Percentiles rank a stretch among this genome's conserved stretches.
Evolutionary conservation across 2,113 vertebrate species (phyloP).

Genomic region (Theristicus caerulescens): DNA sequence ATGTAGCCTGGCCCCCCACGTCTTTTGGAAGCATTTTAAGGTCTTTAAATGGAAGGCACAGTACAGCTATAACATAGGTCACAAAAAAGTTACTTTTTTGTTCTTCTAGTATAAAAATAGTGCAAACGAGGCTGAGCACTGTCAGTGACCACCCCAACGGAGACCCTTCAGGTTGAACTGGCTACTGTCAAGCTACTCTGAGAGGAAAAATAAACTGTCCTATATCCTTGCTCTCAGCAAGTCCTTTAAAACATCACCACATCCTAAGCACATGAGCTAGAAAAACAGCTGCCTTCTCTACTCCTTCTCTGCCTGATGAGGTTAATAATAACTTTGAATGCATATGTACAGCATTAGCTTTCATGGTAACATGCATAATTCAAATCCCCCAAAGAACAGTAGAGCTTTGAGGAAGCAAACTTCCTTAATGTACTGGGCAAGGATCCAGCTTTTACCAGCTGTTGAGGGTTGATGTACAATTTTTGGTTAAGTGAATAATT

Average conservation of each 20-base stretch:
- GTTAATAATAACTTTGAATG: conserved; percentile 80
- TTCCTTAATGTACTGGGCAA: conserved; percentile 75
- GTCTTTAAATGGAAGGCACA: background rate
- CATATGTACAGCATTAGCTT: conserved; percentile 75
- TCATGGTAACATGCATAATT: conserved; percentile 76
- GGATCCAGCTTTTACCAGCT: conserved; percentile 72
- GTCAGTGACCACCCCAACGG: background rate
- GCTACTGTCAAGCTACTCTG: background rate
- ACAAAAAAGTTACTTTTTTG: background rate
- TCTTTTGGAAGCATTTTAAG: background rate
- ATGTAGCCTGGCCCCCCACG: rapidly evolving
- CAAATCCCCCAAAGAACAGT: conserved; percentile 75
- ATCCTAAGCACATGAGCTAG: conserved; percentile 26
- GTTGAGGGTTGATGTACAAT: conserved; percentile 72
- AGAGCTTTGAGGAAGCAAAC: conserved; percentile 76
- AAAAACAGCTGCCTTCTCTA: conserved; percentile 70
- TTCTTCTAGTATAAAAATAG: background rate
- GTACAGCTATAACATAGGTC: background rate
- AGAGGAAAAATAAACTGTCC: background rate
- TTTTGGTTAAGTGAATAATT: conserved; percentile 80
- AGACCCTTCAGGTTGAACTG: background rate
- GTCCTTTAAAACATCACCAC: conserved; percentile 30
- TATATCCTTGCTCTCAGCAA: conserved; percentile 33
- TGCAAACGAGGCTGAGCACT: background rate
- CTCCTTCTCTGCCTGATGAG: conserved; percentile 70